Base-by-base conservation (phyloP, 2,113 vertebrate genomes). In the Syngnathus scovelli region DNA sequence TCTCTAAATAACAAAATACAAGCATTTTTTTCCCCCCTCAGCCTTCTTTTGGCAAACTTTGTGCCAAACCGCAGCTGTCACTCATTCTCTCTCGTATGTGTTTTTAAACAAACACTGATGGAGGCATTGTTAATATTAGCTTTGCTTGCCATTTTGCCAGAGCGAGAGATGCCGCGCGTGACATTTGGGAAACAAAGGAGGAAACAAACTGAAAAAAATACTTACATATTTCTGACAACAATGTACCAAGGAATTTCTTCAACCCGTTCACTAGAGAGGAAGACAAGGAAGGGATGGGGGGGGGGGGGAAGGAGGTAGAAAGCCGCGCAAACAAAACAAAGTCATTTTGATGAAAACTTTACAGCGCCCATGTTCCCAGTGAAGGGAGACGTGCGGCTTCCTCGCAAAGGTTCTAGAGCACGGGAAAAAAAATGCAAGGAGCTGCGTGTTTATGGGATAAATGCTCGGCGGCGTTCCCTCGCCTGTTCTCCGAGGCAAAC, bases 221-320 rank as follows among this genome's bases (percentile, higher is more conserved):
- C 90, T 90, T 89, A 91, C 91, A 76, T 43, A 33, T 79, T 89
- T 78, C 13, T 88, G 86, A 88, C 78, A 83, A 82, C 63, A 39
- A 90, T 85, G 83, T 90, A 90, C 91, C 90, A 92, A n/a, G 91
- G 90, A 80, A 83, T 61, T 61, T 90, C 90, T 85, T 89, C 88
- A 82, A 89, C 36, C 56, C 74, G 85, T 37, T 88, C 85, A 39
- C 90, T 91, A 85, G 79, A 83, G 84, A 78, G 80, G 72, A 79
- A 82, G 69, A 77, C 77, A 83, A 69, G 71, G 70, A 73, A 69
- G 73, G 27, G 64, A 71, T 5, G 67, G 78, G 70, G 74, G 66
- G 23, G 23, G 23, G 23, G n/a, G n/a, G n/a, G n/a, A 49, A 68
- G 60, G 67, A 66, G 75, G 67, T 77, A 88, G 83, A 84, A 74